Evolutionary conservation across 1,140 invertebrate species (phyloP).

Genomic region (Venturia canescens): DNA sequence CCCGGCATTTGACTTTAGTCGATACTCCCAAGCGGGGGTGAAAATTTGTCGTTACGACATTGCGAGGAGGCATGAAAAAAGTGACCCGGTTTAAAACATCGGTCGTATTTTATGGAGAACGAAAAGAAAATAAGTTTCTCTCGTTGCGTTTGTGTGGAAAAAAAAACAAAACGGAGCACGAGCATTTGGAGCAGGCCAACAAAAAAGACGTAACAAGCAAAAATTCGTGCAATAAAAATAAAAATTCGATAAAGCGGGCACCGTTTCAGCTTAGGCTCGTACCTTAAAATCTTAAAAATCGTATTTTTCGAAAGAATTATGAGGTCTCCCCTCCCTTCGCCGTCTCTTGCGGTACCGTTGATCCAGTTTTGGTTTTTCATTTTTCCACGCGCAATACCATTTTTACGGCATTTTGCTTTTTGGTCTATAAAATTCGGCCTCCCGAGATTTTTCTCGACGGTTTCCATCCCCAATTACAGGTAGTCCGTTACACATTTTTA

Average conservation of each 20-base stretch:
- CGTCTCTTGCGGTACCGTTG: conserved; percentile 51
- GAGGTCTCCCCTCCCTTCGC: background rate
- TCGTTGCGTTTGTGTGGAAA: background rate
- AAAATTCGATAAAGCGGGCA: conserved; percentile 54
- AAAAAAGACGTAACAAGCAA: conserved; percentile 23
- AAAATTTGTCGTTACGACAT: background rate
- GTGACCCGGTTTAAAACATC: conserved; percentile 51
- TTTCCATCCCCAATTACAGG: background rate
- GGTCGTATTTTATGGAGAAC: conserved; percentile 52
- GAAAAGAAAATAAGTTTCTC: background rate
- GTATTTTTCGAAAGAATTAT: conserved; percentile 52
- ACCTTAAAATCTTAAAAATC: background rate
- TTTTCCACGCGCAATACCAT: background rate
- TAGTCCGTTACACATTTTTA: background rate
- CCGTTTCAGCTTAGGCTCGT: conserved; percentile 31
- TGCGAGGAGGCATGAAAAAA: background rate
- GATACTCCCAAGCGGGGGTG: background rate
- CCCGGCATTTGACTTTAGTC: conserved; percentile 33
- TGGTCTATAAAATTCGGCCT: background rate
- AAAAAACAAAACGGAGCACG: background rate
- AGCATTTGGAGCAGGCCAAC: background rate
- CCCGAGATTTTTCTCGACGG: conserved; percentile 1
- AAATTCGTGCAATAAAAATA: conserved; percentile 34
- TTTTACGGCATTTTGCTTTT: conserved; percentile 6
- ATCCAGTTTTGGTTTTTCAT: conserved; percentile 58